Conservation (phyloP, 2,888 invertebrate genomes). For the Eupeodes latifasciatus region DNA sequence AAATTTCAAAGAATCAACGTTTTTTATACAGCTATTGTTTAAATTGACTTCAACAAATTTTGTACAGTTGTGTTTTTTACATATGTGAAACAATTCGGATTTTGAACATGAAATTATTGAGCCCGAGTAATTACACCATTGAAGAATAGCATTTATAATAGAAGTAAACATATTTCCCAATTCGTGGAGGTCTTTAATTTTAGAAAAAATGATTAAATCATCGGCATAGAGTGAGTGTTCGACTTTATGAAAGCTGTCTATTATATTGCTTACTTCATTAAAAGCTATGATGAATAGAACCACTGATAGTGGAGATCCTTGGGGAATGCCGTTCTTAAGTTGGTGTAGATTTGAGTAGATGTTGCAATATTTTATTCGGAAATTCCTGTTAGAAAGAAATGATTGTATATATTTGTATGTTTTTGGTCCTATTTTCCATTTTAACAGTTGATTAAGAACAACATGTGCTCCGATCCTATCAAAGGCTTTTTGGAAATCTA, state of each 20-base stretch:
- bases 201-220: slow-evolving; percentile 8
- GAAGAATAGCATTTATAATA: background rate
- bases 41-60: slow-evolving; percentile 14
- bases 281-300: slow-evolving; percentile 60
- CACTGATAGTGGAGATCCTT: slow-evolving; percentile 57
- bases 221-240: slow-evolving; percentile 22
- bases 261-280: slow-evolving; percentile 46
- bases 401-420: slow-evolving; percentile 34
- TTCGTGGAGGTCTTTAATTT: background rate
- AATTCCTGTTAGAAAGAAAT: slow-evolving; percentile 49
- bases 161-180: background rate
- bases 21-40: slow-evolving; percentile 26
- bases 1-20: slow-evolving; percentile 29
- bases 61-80: slow-evolving; percentile 32
- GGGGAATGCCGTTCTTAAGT: slow-evolving; percentile 13
- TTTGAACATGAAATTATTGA: slow-evolving; percentile 13
- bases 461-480: slow-evolving; percentile 20
- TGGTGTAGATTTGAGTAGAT: slow-evolving; percentile 6
- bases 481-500: slow-evolving; percentile 1
- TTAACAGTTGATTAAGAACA: slow-evolving; percentile 5
- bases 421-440: slow-evolving; percentile 25
- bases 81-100: slow-evolving; percentile 35
- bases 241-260: background rate
- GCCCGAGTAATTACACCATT: slow-evolving; percentile 3
- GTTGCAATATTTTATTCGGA: slow-evolving; percentile 39